phyloP scores from a whole-genome alignment of 2,113 vertebrate genomes.

The Peucedramus taeniatus region DNA sequence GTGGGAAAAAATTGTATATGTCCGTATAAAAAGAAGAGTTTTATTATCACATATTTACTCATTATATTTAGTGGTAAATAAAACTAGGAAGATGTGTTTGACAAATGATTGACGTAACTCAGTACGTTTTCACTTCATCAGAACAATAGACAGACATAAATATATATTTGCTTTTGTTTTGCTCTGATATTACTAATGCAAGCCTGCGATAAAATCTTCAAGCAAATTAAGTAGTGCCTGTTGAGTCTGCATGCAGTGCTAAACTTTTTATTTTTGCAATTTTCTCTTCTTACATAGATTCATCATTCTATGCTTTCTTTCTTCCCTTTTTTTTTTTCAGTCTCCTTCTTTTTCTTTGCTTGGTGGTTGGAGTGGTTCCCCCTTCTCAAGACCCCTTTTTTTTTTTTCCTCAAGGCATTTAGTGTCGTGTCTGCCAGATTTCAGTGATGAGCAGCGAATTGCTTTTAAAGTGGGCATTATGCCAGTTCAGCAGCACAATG shows the following conservation, averaged over 20 bases:
- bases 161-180: conserved; percentile 84
- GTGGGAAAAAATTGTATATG: conserved; percentile 77
- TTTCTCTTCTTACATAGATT: conserved; percentile 75
- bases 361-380: conserved; percentile 78
- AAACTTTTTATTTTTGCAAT: conserved; percentile 80
- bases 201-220: conserved; percentile 71
- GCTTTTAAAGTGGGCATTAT: conserved; percentile 96
- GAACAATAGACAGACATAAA: conserved; percentile 81
- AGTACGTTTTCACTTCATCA: conserved; percentile 76
- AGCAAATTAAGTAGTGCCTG: conserved; percentile 77
- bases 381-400: conserved; percentile 74
- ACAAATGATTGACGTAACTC: conserved; percentile 79
- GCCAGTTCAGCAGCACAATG: conserved; percentile 91
- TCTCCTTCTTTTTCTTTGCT: conserved; percentile 41
- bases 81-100: conserved; percentile 77
- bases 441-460: conserved; percentile 93
- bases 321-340: neutral
- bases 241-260: conserved; percentile 70
- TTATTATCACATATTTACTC: conserved; percentile 87
- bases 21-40: conserved; percentile 80
- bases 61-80: conserved; percentile 83
- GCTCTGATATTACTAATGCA: conserved; percentile 75
- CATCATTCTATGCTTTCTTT: conserved; percentile 64
- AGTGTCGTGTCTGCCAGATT: conserved; percentile 94
- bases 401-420: conserved; percentile 82